These are phyloP conservation scores for Aspidoscelis tigris DNA, from an alignment of 2,113 vertebrate species.

Conservation along the genomic window DNA sequence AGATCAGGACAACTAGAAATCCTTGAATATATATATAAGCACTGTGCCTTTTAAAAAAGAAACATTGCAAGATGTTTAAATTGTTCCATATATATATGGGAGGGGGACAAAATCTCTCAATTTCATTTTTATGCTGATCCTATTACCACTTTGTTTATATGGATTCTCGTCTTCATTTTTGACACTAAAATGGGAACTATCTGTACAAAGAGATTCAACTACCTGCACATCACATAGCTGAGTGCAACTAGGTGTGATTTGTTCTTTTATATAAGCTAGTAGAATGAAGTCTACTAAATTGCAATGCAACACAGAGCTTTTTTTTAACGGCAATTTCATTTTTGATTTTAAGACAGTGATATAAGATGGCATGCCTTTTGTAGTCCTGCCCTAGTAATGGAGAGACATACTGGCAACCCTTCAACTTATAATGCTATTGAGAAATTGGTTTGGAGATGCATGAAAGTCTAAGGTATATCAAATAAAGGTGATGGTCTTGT, in stretches of 20 bases:
- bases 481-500: neutral
- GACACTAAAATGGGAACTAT: conserved; percentile 50
- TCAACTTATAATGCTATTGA: neutral
- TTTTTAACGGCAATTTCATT: conserved; percentile 42
- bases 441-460: neutral
- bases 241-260: neutral
- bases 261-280: neutral
- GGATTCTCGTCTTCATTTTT: conserved; percentile 39
- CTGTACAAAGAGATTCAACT: conserved; percentile 50
- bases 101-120: conserved; percentile 45
- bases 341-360: conserved; percentile 11
- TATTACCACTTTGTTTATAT: conserved; percentile 52
- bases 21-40: neutral
- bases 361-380: conserved; percentile 8
- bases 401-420: conserved; percentile 1
- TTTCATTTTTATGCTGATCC: conserved; percentile 42
- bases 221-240: conserved; percentile 36
- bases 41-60: neutral
- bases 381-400: neutral
- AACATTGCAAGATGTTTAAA: neutral
- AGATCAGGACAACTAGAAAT: neutral
- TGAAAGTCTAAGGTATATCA: conserved; percentile 20
- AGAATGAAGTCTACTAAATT: conserved; percentile 33
- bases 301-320: neutral
- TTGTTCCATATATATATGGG: conserved; percentile 42